Conservation (phyloP, 2,888 invertebrate species). For the Limnephilus rhombicus region DNA sequence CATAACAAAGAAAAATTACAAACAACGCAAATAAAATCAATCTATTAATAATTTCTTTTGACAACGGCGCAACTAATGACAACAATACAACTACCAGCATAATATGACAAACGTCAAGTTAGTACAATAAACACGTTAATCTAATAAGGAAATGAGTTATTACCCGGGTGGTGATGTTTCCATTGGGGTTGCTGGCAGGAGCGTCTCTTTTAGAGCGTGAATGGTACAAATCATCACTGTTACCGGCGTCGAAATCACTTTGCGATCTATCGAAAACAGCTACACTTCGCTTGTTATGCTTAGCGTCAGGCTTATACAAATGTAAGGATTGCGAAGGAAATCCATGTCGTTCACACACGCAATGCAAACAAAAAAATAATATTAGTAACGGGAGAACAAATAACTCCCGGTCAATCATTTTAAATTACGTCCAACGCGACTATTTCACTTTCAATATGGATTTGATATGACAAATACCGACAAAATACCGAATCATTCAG, state of each 20-base stretch:
- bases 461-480: slow-evolving; percentile 26
- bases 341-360: slow-evolving; percentile 56
- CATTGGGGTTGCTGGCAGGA: slow-evolving; percentile 40
- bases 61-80: slow-evolving; percentile 48
- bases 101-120: slow-evolving; percentile 42
- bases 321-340: slow-evolving; percentile 58
- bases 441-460: slow-evolving; percentile 10
- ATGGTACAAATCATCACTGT: slow-evolving; percentile 44
- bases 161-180: slow-evolving; percentile 74
- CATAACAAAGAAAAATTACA: slow-evolving; percentile 53
- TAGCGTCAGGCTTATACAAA: slow-evolving; percentile 56
- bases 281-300: slow-evolving; percentile 58
- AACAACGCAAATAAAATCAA: slow-evolving; percentile 40
- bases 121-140: slow-evolving; percentile 65
- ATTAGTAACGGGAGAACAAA: slow-evolving; percentile 55
- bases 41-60: slow-evolving; percentile 48
- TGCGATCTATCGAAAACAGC: slow-evolving; percentile 53
- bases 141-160: slow-evolving; percentile 72
- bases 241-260: slow-evolving; percentile 42
- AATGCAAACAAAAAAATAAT: slow-evolving; percentile 46
- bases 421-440: slow-evolving; percentile 41
- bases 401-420: slow-evolving; percentile 62
- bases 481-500: background rate
- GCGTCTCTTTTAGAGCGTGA: slow-evolving; percentile 57
- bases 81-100: slow-evolving; percentile 53